Conservation (phyloP, 2,113 vertebrate species). For the Nothocercus julius region DNA sequence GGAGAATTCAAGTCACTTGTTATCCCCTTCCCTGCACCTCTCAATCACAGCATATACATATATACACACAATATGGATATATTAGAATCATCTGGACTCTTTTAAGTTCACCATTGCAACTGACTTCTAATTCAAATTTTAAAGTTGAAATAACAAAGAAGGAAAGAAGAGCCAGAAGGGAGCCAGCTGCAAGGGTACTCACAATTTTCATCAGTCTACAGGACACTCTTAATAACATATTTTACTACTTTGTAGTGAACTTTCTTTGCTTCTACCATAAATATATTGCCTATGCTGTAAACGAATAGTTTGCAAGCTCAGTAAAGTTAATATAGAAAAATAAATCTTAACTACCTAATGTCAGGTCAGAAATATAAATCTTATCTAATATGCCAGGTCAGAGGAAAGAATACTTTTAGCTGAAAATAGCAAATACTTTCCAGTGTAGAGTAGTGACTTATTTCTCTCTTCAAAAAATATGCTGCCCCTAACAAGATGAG, state of each 20-base stretch:
- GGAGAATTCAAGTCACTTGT: constrained; percentile 57
- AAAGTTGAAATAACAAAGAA: constrained; percentile 69
- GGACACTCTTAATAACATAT: constrained; percentile 65
- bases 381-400: constrained; percentile 62
- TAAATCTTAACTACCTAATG: constrained; percentile 74
- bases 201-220: constrained; percentile 41
- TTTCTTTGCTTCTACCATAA: constrained; percentile 65
- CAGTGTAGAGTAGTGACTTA: constrained; percentile 50
- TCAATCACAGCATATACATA: neutral
- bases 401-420: constrained; percentile 65
- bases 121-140: constrained; percentile 53
- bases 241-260: constrained; percentile 63
- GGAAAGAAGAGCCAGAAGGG: constrained; percentile 42
- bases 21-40: constrained; percentile 54
- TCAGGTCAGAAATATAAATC: constrained; percentile 75
- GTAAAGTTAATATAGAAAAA: constrained; percentile 63
- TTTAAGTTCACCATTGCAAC: constrained; percentile 32
- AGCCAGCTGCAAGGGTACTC: constrained; percentile 64
- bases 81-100: constrained; percentile 57
- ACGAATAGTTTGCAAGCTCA: constrained; percentile 62
- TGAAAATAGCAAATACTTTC: constrained; percentile 73
- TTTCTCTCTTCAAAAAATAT: constrained; percentile 55
- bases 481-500: constrained; percentile 67
- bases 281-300: constrained; percentile 60
- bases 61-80: neutral